Evolutionary conservation across 2,888 invertebrate species (phyloP).

Genomic region (Thera britannica): DNA sequence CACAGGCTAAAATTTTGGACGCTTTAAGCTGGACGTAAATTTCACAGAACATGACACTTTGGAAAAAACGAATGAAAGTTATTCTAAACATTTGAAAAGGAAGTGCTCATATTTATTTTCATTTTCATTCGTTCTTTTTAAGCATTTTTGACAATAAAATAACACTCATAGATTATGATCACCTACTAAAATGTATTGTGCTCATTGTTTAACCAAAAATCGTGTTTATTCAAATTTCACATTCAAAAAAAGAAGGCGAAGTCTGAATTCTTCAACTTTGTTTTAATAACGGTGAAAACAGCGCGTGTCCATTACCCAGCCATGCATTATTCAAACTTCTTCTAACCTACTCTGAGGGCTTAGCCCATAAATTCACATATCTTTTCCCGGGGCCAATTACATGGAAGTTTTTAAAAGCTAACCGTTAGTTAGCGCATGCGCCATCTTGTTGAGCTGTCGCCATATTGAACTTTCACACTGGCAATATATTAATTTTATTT

Average conservation of each 20-base stretch:
- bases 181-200: not conserved
- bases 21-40: conserved; percentile 83
- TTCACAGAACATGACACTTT: conserved; percentile 79
- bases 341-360: conserved; percentile 52
- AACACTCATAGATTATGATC: not conserved
- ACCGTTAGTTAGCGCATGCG: conserved; percentile 59
- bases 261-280: conserved; percentile 37
- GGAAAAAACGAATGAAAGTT: conserved; percentile 69
- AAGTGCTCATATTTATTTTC: conserved; percentile 3
- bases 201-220: not conserved
- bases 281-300: conserved; percentile 37
- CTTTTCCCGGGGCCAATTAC: conserved; percentile 62
- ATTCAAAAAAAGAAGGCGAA: conserved; percentile 10
- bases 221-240: conserved; percentile 42
- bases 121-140: not conserved
- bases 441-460: conserved; percentile 61
- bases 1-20: conserved; percentile 86
- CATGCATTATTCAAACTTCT: conserved; percentile 56
- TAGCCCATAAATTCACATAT: conserved; percentile 60
- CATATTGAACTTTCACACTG: conserved; percentile 78
- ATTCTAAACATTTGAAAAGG: conserved; percentile 57
- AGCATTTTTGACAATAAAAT: not conserved
- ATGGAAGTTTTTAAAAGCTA: conserved; percentile 62
- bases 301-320: conserved; percentile 46
- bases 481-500: conserved; percentile 78